Conservation (phyloP, 1,140 invertebrate species). For the Venturia canescens region DNA sequence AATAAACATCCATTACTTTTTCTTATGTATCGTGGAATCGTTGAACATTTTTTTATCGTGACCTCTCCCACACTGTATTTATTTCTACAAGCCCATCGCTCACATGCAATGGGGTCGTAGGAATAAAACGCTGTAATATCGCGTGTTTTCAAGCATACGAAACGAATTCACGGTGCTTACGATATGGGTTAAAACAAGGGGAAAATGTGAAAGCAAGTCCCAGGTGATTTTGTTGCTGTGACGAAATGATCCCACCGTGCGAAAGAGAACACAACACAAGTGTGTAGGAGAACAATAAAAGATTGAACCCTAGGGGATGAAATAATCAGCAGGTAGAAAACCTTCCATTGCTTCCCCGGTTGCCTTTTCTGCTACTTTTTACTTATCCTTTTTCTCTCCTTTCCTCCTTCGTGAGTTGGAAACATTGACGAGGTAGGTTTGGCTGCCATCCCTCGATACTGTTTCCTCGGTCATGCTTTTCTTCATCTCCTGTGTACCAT, state of each 20-base stretch:
- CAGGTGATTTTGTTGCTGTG: not conserved
- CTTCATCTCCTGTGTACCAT: not conserved
- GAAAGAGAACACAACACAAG: not conserved
- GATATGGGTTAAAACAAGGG: not conserved
- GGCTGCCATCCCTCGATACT: not conserved
- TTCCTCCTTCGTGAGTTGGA: not conserved
- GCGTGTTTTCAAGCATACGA: constrained; percentile 7
- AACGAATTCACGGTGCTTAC: not conserved
- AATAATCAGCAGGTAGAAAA: constrained; percentile 59
- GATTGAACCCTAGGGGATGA: constrained; percentile 56
- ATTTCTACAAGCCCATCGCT: too few species aligned
- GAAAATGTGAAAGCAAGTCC: not conserved
- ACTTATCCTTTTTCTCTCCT: not conserved
- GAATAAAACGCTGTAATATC: not conserved
- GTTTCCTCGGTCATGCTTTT: not conserved
- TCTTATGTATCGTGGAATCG: constrained; percentile 12
- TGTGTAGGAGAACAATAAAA: constrained; percentile 45
- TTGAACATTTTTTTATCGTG: not conserved
- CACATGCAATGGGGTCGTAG: not conserved
- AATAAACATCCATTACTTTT: not conserved
- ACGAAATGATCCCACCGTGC: not conserved
- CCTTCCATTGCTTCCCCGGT: constrained; percentile 18
- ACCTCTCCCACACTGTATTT: constrained; percentile 9
- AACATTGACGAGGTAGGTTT: constrained; percentile 2
- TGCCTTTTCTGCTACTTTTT: not conserved